These are phyloP conservation scores for Yponomeuta sedellus DNA, from an alignment of 2,888 invertebrate genomes.

Conservation along the genomic window DNA sequence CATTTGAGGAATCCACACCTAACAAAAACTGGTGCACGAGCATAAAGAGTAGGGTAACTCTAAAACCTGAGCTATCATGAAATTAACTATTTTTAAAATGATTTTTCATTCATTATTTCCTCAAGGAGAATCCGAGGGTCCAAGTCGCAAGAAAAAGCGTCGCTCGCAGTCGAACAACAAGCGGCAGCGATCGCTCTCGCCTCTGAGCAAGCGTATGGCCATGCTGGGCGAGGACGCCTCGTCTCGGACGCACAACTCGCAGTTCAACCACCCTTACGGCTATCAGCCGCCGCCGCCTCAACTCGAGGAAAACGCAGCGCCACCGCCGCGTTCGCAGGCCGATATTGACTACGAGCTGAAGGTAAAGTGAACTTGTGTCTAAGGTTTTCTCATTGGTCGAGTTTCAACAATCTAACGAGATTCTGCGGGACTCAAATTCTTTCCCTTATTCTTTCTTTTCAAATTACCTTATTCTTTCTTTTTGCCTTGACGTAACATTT, in stretches of 20 bases:
- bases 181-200: slow-evolving; percentile 85
- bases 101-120: background rate
- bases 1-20: too few relatives aligned
- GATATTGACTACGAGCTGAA: slow-evolving; percentile 81
- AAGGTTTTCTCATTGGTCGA: background rate
- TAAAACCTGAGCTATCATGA: too few relatives aligned
- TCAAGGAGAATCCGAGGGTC: slow-evolving; percentile 69
- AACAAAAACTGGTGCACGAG: background rate
- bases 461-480: too few relatives aligned
- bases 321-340: slow-evolving; percentile 55
- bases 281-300: slow-evolving; percentile 77
- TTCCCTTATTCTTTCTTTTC: too few relatives aligned
- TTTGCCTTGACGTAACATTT: too few relatives aligned
- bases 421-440: too few relatives aligned
- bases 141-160: slow-evolving; percentile 76
- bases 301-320: slow-evolving; percentile 49
- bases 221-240: slow-evolving; percentile 77
- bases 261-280: slow-evolving; percentile 82
- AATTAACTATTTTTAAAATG: too few relatives aligned
- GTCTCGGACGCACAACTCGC: slow-evolving; percentile 74
- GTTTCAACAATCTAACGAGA: too few relatives aligned
- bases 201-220: slow-evolving; percentile 89
- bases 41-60: background rate
- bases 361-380: slow-evolving; percentile 36
- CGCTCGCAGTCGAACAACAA: slow-evolving; percentile 75